Evolutionary conservation across 2,888 invertebrate genomes (phyloP).

Genomic region (Troides oblongomaculatus): DNA sequence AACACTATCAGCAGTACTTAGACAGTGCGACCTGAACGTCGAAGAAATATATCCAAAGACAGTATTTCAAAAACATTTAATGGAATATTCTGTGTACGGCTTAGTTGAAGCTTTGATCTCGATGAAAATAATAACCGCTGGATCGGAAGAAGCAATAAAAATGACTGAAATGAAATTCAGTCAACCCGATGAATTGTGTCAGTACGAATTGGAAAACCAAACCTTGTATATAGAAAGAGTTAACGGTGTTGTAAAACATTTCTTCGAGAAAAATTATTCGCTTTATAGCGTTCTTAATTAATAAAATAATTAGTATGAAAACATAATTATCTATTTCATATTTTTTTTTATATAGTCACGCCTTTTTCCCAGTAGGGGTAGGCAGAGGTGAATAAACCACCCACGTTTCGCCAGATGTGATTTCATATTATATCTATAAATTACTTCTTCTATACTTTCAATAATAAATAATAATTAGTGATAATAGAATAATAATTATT

Average conservation of each 20-base stretch:
- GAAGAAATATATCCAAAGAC: slow-evolving; percentile 51
- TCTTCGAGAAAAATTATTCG: slow-evolving; percentile 55
- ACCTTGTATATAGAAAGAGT: slow-evolving; percentile 54
- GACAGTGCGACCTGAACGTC: slow-evolving; percentile 54
- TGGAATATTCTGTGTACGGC: slow-evolving; percentile 57
- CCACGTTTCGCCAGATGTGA: not conserved
- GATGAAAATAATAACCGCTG: slow-evolving; percentile 66
- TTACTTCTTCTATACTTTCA: not conserved
- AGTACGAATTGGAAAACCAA: slow-evolving; percentile 43
- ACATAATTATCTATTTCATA: not conserved
- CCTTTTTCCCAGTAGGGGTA: too few relatives aligned
- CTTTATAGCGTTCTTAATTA: slow-evolving; percentile 45
- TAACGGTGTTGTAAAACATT: slow-evolving; percentile 58
- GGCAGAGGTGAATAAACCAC: too few relatives aligned
- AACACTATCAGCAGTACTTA: slow-evolving; percentile 56
- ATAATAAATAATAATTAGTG: too few relatives aligned
- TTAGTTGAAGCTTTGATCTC: slow-evolving; percentile 64
- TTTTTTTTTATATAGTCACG: not conserved
- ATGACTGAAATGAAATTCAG: slow-evolving; percentile 60
- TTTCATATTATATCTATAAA: not conserved
- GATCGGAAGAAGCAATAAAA: slow-evolving; percentile 55
- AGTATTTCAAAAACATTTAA: slow-evolving; percentile 54
- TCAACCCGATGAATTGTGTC: slow-evolving; percentile 41
- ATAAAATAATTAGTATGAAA: slow-evolving; percentile 36
- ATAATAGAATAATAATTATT: not conserved